Base-by-base conservation (phyloP, 2,113 vertebrate genomes). In the Tiliqua scincoides region DNA sequence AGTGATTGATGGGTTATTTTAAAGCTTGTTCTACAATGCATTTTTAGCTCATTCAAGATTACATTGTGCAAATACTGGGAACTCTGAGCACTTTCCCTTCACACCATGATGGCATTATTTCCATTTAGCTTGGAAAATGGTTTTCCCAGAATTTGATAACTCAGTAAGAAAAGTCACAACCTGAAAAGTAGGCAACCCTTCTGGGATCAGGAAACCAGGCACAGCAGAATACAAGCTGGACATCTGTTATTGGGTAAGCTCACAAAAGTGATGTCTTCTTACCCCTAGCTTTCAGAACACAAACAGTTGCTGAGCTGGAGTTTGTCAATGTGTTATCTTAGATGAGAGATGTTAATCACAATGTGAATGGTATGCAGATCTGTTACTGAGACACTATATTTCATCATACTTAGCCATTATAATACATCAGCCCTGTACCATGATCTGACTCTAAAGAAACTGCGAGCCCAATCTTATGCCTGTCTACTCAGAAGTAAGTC, bases 1-100 rank as follows among this genome's bases (percentile, higher is more conserved):
- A 15, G 67, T 85, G 65, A 86, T 40, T 27, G 54, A 73, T 52
- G 54, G 84, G 35, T 79, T 85, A 85, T 72, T 79, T 79, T 79
- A 72, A 85, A 70, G 17, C 35, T 15, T 35, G 37, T 61, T n/a
- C 52, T 37, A 79, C 71, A 9, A 27, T 62, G 27, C 32, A 72
- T 35, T 23, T n/a, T 72, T 48, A 78, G 54, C 67, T 59, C n/a
- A 43, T 62, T 85, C 37, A 48, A 71, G 67, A 79, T 79, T 59
- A 72, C 30, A 48, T 21, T 52, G 35, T 79, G 71, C 54, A 61
- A 59, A 35, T 71, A 62, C 37, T 43, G 43, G 30, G 63, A 79
- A 70, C 70, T 15, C 71, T 12, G 27, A 72, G 21, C 6, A 12
- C 76, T 79, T 62, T 79, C 21, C 21, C 27, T 52, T 79, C 67